A percentile compares a stretch with the other conserved stretches of the same genome.
Evolutionary conservation across 2,113 vertebrate species (phyloP).

Genomic region (Myiagra hebetior): DNA sequence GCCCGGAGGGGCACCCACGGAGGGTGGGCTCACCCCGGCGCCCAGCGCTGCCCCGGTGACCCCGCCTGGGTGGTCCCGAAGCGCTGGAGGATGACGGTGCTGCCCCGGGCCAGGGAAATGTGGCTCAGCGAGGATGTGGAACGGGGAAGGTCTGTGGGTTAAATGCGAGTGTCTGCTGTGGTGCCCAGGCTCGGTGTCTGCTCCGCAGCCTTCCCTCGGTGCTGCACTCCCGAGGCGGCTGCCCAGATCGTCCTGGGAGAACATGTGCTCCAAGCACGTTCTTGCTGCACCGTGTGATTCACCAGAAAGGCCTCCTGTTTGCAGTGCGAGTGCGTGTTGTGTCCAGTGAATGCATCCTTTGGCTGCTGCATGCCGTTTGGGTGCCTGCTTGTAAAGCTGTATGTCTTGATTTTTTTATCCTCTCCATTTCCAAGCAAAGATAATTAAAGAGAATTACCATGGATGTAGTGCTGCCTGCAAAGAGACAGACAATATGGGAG

Average conservation of each 20-base stretch:
- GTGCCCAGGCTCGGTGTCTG: neutral
- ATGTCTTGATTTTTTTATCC: neutral
- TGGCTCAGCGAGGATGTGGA: neutral
- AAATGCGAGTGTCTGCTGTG: fast-evolving
- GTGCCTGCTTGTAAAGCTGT: neutral
- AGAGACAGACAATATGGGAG: neutral
- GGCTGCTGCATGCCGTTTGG: neutral
- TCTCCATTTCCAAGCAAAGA: neutral
- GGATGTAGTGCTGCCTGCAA: neutral
- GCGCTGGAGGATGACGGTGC: fast-evolving
- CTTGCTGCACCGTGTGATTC: neutral
- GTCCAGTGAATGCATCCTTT: neutral
- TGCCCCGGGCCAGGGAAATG: neutral
- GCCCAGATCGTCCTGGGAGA: neutral
- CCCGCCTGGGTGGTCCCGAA: neutral
- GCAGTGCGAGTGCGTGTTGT: neutral
- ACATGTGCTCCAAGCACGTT: neutral
- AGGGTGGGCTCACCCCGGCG: fast-evolving
- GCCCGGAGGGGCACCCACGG: fast-evolving
- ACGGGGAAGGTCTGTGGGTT: fast-evolving
- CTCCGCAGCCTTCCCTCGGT: neutral
- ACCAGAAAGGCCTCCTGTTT: neutral
- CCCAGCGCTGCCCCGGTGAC: neutral
- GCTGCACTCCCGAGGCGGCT: neutral
- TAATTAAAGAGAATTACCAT: neutral